phyloP scores from a whole-genome alignment of 2,888 invertebrate species.

The Fragum whitleyi region DNA sequence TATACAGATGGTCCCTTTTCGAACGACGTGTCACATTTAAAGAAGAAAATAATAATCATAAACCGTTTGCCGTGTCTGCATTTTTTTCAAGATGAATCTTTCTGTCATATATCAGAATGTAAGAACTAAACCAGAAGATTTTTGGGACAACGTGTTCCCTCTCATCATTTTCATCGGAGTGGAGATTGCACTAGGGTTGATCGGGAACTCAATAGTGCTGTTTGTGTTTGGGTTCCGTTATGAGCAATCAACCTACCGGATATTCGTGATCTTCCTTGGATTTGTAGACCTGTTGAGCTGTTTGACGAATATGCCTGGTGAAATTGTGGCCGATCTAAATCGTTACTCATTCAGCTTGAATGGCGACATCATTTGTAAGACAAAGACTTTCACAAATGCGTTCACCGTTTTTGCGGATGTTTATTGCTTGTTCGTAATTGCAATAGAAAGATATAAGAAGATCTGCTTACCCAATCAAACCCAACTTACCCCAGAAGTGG shows the following conservation, averaged over 20 bases:
- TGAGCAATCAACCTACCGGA: slow-evolving; percentile 45
- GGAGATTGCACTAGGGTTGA: slow-evolving; percentile 43
- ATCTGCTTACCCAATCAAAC: slow-evolving; percentile 69
- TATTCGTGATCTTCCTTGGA: slow-evolving; percentile 51
- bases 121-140: too few relatives aligned
- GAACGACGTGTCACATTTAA: too few relatives aligned
- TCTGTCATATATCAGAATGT: too few relatives aligned
- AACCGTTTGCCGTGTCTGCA: too few relatives aligned
- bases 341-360: slow-evolving; percentile 48
- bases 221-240: slow-evolving; percentile 52
- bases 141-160: slow-evolving; percentile 33
- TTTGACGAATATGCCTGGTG: slow-evolving; percentile 53
- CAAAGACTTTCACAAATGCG: slow-evolving; percentile 57
- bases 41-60: too few relatives aligned
- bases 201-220: slow-evolving; percentile 56
- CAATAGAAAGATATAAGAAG: slow-evolving; percentile 73
- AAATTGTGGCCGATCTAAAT: slow-evolving; percentile 54
- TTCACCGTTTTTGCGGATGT: slow-evolving; percentile 66
- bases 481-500: slow-evolving; percentile 30
- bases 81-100: too few relatives aligned
- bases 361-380: slow-evolving; percentile 35
- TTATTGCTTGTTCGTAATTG: slow-evolving; percentile 68
- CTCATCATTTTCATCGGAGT: slow-evolving; percentile 55
- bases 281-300: slow-evolving; percentile 45
- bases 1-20: too few relatives aligned